Conservation (phyloP, 1,140 invertebrate genomes). For the Zaprionus ornatus region DNA sequence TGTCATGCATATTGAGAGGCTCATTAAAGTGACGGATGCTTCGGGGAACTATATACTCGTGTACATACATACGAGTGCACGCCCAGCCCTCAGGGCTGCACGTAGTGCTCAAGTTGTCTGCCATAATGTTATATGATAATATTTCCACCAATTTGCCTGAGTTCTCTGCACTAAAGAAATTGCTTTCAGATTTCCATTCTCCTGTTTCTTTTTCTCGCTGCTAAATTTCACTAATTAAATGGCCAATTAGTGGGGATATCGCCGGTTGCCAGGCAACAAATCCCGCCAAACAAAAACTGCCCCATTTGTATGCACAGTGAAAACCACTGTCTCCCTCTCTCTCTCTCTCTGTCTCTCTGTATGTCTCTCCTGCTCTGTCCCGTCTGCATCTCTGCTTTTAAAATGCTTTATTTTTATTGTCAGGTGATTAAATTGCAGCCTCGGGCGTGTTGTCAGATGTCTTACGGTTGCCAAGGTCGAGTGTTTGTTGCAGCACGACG, state of each 20-base stretch:
- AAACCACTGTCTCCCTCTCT: background rate
- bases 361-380: background rate
- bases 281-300: slow-evolving; percentile 15
- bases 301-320: background rate
- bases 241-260: slow-evolving; percentile 30
- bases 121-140: slow-evolving; percentile 1
- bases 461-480: slow-evolving; percentile 54
- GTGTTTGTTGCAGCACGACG: slow-evolving; percentile 25
- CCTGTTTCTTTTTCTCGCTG: background rate
- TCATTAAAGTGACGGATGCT: slow-evolving; percentile 63
- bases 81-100: slow-evolving; percentile 14
- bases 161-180: slow-evolving; percentile 18
- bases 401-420: slow-evolving; percentile 33
- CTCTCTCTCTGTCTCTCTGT: background rate
- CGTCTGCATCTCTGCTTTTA: slow-evolving; percentile 5
- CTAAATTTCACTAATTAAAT: slow-evolving; percentile 42
- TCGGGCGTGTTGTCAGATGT: slow-evolving; percentile 42
- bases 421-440: slow-evolving; percentile 73
- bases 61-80: too few species aligned
- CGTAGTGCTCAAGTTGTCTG: slow-evolving; percentile 15
- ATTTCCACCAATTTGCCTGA: slow-evolving; percentile 9
- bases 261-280: slow-evolving; percentile 35
- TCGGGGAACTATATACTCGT: slow-evolving; percentile 38
- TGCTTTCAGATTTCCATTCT: slow-evolving; percentile 7
- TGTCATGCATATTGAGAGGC: slow-evolving; percentile 80